Percentiles rank a stretch among this genome's conserved stretches.
Conservation (phyloP, 2,113 vertebrate genomes). For the Plecotus auritus region DNA sequence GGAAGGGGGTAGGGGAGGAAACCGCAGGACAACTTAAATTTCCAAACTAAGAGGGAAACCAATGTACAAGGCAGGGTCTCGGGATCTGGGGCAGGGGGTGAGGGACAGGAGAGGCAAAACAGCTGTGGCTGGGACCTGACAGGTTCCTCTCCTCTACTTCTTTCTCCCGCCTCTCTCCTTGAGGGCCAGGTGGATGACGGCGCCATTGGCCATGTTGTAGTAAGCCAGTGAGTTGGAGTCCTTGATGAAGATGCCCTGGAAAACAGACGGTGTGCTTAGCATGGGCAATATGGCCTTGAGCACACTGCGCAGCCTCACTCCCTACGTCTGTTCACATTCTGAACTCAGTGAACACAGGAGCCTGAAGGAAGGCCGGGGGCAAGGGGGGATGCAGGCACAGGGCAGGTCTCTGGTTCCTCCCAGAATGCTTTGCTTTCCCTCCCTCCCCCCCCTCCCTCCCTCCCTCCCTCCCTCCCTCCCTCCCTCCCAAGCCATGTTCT, state of each 20-base stretch:
- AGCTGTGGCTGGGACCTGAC: rapidly evolving
- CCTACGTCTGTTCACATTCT: neutral
- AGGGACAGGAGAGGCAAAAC: neutral
- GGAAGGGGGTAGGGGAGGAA: neutral
- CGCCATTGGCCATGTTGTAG: slow-evolving; percentile 96
- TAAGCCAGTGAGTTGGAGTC: slow-evolving; percentile 99
- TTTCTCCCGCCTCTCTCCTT: slow-evolving; percentile 99
- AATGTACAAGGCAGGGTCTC: neutral
- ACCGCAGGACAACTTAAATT: neutral
- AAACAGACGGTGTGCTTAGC: neutral
- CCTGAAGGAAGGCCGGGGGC: neutral
- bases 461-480: neutral
- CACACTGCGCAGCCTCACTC: neutral
- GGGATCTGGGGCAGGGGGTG: no score
- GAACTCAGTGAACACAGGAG: neutral
- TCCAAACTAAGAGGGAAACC: slow-evolving; percentile 19
- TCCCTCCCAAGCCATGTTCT: neutral
- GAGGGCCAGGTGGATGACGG: slow-evolving; percentile 95
- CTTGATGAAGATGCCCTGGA: slow-evolving; percentile 99
- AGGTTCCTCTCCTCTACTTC: slow-evolving; percentile 81
- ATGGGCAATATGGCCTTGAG: neutral
- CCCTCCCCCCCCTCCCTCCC: no score
- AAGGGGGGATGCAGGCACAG: neutral
- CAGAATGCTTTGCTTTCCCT: neutral
- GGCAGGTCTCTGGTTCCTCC: neutral